A percentile compares a stretch with the other conserved stretches of the same genome.
These are phyloP conservation scores for Pardosa pseudoannulata DNA, from an alignment of 2,888 invertebrate genomes.

Conservation along the genomic window DNA sequence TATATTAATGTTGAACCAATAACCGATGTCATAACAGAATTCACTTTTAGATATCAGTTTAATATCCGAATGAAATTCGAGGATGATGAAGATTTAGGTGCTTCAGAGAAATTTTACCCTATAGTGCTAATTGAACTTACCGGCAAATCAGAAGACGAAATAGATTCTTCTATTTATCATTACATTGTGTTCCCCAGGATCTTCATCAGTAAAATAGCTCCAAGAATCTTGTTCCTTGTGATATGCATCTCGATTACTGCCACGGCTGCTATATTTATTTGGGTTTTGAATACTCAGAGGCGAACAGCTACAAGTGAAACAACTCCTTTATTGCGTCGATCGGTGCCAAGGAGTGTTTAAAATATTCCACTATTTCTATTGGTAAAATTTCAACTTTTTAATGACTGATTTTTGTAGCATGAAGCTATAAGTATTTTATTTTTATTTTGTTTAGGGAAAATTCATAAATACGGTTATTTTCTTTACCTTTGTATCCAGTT, in stretches of 20 bases:
- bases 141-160: not conserved
- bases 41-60: not conserved
- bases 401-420: no score
- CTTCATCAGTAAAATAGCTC: not conserved
- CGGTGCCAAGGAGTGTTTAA: no score
- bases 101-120: not conserved
- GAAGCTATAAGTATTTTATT: no score
- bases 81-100: no score
- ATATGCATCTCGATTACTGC: not conserved
- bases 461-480: no score
- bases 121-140: slow-evolving; percentile 2
- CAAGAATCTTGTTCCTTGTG: not conserved
- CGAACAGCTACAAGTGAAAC: no score
- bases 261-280: not conserved
- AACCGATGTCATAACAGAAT: slow-evolving; percentile 65
- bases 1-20: slow-evolving; percentile 93
- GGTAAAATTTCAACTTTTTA: no score
- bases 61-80: not conserved
- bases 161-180: not conserved
- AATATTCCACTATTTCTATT: no score
- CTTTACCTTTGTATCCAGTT: no score
- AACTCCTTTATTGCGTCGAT: no score
- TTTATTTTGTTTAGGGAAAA: no score
- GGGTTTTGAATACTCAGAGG: no score
- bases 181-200: slow-evolving; percentile 16